A percentile compares a stretch with the other conserved stretches of the same genome.
phyloP scores from a whole-genome alignment of 2,797 vertebrate species.

The Chelidonichthys spinosus region DNA sequence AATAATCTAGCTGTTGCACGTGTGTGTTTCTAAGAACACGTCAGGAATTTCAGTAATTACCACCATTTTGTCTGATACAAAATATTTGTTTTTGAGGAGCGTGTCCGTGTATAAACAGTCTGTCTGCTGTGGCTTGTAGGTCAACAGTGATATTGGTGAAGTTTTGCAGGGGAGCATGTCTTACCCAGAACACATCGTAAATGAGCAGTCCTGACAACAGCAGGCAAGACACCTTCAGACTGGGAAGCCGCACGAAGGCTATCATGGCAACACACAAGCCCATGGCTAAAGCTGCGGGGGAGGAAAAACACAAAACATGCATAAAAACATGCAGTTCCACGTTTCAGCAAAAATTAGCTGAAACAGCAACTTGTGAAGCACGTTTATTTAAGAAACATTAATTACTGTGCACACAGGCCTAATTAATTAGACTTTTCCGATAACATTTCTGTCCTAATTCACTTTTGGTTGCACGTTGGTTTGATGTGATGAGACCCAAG shows the following conservation, averaged over 20 bases:
- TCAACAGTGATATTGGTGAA: background rate
- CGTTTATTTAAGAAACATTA: conserved; percentile 28
- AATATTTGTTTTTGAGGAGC: background rate
- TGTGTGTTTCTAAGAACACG: background rate
- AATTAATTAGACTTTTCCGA: conserved; percentile 34
- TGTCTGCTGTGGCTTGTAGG: background rate
- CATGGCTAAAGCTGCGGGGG: conserved; percentile 93
- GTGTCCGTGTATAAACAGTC: too few relatives aligned
- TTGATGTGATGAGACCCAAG: background rate
- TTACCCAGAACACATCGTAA: conserved; percentile 99
- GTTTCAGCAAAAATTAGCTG: background rate
- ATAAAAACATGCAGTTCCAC: conserved; percentile 7
- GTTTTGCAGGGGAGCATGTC: conserved; percentile 55
- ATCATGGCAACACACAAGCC: conserved; percentile 99
- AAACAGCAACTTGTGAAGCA: background rate
- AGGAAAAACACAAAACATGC: conserved; percentile 8
- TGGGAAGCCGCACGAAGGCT: conserved; percentile 97
- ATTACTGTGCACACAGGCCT: conserved; percentile 24
- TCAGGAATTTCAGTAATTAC: background rate
- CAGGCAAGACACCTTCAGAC: conserved; percentile 99
- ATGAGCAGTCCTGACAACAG: conserved; percentile 98
- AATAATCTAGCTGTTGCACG: background rate
- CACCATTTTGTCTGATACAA: background rate
- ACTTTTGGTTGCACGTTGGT: background rate
- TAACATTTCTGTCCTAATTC: conserved; percentile 14